Percentiles rank a stretch among this genome's conserved stretches.
phyloP scores from a whole-genome alignment of 2,113 vertebrate genomes.

The Hippocampus zosterae region DNA sequence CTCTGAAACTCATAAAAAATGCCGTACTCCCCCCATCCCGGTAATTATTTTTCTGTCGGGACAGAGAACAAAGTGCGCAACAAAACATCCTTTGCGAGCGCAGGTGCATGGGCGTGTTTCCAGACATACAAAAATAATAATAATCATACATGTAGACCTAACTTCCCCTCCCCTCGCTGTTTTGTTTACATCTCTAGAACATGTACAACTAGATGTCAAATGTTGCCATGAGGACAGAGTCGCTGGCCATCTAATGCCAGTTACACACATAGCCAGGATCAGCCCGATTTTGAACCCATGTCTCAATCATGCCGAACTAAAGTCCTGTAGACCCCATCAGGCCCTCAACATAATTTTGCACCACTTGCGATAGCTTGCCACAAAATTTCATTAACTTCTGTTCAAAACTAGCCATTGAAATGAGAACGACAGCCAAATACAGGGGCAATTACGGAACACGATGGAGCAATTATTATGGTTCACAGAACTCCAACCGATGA shows the following conservation, averaged over 20 bases:
- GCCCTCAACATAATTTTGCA: background rate
- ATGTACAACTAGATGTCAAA: slow-evolving; percentile 11
- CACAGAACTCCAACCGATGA: too few relatives aligned
- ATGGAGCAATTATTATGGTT: too few relatives aligned
- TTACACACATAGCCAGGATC: background rate
- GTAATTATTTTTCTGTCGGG: slow-evolving; percentile 73
- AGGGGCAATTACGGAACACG: background rate
- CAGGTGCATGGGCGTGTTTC: background rate
- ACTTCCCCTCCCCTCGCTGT: slow-evolving; percentile 46
- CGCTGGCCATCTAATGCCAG: background rate
- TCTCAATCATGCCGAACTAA: background rate
- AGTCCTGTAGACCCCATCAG: background rate
- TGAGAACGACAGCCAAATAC: background rate
- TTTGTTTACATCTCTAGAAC: slow-evolving; percentile 57
- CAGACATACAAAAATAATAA: slow-evolving; percentile 22
- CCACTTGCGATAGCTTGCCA: too few relatives aligned
- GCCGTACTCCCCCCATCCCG: slow-evolving; percentile 59
- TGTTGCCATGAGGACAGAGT: slow-evolving; percentile 22
- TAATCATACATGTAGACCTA: slow-evolving; percentile 26
- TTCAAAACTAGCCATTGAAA: background rate
- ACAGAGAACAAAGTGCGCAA: slow-evolving; percentile 73
- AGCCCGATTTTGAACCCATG: background rate
- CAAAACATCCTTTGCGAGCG: slow-evolving; percentile 22
- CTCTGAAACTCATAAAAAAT: slow-evolving; percentile 67
- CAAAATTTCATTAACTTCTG: background rate